Base-by-base conservation (phyloP, 1,140 invertebrate species). In the Leptestheria dahalacensis region DNA sequence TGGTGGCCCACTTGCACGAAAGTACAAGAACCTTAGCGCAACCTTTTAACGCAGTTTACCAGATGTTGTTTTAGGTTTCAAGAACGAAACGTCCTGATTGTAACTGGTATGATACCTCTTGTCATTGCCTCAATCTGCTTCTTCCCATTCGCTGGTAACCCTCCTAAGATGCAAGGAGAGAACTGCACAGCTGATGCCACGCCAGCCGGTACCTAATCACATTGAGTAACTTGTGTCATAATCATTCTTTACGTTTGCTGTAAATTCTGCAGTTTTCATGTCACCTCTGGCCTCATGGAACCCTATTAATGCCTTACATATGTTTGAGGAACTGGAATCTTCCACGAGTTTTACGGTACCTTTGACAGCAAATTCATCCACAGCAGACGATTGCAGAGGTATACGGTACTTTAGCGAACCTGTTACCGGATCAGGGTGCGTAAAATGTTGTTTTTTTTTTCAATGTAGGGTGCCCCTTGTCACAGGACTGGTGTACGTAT, bases 1-100 rank as follows among this genome's bases (percentile, higher is more conserved):
- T 15, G 85, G 89, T 60, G 77, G 77, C 48, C 79, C 81, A 3
- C 71, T 91, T 15, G 83, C 83, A 53, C 82, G 80, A 68, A 70
- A 76, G 77, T 78, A 70, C 15, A 78, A 50, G 10, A 55, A 9
- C 23, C 25, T 41, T 41, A 41, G 33, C 33, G 15, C 15, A 41
- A 6, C 6, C 15, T 6, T 15, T 9, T 6, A 41, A 41, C 15
- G 6, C 15, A 41, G 33, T 9, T 9, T 41, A 9, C 15, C 33
- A 9, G 33, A n/a, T n/a, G n/a, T n/a, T 41, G 15, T 41, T 41
- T 15, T 9, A 41, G 33, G 33, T 41, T 41, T 6, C 6, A 15
- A 41, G 33, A 41, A 15, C 33, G 33, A 9, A 41, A 41, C 33
- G 33, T 41, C 33, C 33, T 41, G 33, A 9, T 41, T 9, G 6